A percentile compares a stretch with the other conserved stretches of the same genome.
These are phyloP conservation scores for Ashinkailepas kermadecensis DNA, from an alignment of 2,888 invertebrate species.

Conservation along the genomic window DNA sequence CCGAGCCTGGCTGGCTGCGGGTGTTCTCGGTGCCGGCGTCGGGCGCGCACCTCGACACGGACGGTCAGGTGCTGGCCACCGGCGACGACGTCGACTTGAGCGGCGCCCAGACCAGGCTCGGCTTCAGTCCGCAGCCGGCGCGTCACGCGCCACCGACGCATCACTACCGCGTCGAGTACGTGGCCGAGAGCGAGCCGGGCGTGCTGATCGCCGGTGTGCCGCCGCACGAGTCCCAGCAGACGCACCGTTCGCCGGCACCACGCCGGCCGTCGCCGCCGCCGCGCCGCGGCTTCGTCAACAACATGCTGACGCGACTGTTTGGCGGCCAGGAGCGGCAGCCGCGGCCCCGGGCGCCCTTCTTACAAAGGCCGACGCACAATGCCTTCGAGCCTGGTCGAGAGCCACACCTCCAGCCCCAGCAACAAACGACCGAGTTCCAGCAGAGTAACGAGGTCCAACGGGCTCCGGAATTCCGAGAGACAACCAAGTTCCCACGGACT, in stretches of 20 bases:
- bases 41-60: neutral
- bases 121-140: neutral
- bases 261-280: neutral
- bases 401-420: neutral
- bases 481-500: neutral
- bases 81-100: neutral
- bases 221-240: neutral
- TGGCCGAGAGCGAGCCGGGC: neutral
- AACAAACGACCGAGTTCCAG: neutral
- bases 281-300: neutral
- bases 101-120: neutral
- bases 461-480: neutral
- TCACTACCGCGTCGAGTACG: slow-evolving; percentile 10
- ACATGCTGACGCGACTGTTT: slow-evolving; percentile 4
- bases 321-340: neutral
- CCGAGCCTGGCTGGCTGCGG: neutral
- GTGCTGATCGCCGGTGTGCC: neutral
- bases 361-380: neutral
- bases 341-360: neutral
- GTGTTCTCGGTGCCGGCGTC: neutral
- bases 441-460: neutral
- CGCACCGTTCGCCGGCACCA: neutral
- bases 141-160: neutral
- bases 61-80: neutral
- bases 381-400: neutral